A percentile compares a stretch with the other conserved stretches of the same genome.
These are phyloP conservation scores for Julus scanicus DNA, from an alignment of 2,888 invertebrate genomes.

Conservation along the genomic window DNA sequence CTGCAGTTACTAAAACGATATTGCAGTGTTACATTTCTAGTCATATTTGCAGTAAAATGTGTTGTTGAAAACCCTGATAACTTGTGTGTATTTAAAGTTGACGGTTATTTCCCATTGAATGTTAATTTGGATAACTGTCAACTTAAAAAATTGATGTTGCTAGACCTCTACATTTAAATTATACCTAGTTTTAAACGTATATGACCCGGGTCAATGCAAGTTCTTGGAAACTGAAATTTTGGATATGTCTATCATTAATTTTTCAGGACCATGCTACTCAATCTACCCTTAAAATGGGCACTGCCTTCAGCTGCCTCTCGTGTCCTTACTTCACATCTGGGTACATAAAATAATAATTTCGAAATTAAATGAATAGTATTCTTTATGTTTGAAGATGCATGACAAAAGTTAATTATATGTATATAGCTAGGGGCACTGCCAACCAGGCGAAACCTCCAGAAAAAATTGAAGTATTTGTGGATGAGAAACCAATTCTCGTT, in stretches of 20 bases:
- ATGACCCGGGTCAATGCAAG: not conserved
- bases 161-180: not conserved
- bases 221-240: not conserved
- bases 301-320: constrained; percentile 50
- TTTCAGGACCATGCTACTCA: constrained; percentile 50
- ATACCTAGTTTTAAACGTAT: not conserved
- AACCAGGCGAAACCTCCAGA: constrained; percentile 68
- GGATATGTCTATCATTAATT: not conserved
- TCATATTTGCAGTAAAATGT: not conserved
- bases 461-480: constrained; percentile 94
- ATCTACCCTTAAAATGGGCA: constrained; percentile 54
- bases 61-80: not conserved
- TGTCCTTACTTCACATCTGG: constrained; percentile 36
- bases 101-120: not conserved
- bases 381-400: not conserved
- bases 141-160: not conserved
- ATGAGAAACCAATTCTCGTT: constrained; percentile 94
- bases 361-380: not conserved
- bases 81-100: not conserved
- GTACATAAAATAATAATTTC: constrained; percentile 23
- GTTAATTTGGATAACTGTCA: not conserved
- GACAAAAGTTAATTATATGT: not conserved
- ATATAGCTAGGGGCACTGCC: constrained; percentile 41
- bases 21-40: not conserved
- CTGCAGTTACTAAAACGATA: not conserved